Evolutionary conservation across 1,140 invertebrate genomes (phyloP), one percentile per base, ranked within the genome.

Genomic region (Ctenoplectra terminalis): DNA sequence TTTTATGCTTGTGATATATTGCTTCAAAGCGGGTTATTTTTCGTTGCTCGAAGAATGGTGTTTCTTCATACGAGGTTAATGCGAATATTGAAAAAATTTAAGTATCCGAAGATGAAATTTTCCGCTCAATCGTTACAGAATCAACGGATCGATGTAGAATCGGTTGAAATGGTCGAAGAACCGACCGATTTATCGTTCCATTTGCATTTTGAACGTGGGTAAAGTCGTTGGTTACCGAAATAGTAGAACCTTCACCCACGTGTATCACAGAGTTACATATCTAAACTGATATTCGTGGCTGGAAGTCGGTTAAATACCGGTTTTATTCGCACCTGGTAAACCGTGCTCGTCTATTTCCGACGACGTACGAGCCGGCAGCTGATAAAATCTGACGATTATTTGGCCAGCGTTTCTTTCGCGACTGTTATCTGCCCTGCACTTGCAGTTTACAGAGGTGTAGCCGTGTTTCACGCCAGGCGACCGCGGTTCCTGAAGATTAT

Each of bases 331-430:
- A 78, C 52, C 69, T 73, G 67, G 48, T 52, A 23, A 50, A 85
- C 66, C 72, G 66, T 34, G 40, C 29, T 34, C 56, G 74, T 77
- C 40, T 40, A 73, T 81, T 77, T 40, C 34, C 63, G 46, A 20
- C 66, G 43, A 61, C 46, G 29, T 29, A 54, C 64, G 61, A 61
- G 29, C 60, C 71, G 60, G 63, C 54, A 43, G 23, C 61, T 67
- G 82, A 85, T 81, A 81, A 84, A 75, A 48, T 20, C 64, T 60
- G 71, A 60, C 48, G n/a, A 74, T 67, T 50, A 81, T 76, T 86
- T 50, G 67, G 34, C 46, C 67, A 15, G 29, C 7, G 11, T 78
- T 84, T 54, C 70, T 40, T 66, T 66, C 46, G 5, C 60, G 29
- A 43, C 15, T 29, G 37, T 84, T 86, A 75, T 85, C 83, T 72